phyloP scores from a whole-genome alignment of 2,113 vertebrate species.

The Erpornis zantholeuca region DNA sequence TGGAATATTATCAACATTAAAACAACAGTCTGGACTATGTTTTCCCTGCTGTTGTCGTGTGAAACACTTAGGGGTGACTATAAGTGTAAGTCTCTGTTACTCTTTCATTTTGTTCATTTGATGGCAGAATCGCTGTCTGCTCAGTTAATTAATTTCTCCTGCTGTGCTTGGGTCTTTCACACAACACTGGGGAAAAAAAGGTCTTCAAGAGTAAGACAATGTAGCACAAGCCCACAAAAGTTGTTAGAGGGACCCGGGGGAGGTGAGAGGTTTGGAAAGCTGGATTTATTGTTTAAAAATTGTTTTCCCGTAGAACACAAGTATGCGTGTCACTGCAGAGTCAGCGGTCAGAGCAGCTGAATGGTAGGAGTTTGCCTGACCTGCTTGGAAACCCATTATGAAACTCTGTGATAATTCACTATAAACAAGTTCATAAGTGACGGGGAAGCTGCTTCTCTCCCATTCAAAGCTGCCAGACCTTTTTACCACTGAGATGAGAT shows the following conservation, averaged over 20 bases:
- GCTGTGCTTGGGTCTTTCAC: neutral
- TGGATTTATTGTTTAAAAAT: neutral
- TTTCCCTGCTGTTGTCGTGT: conserved; percentile 37
- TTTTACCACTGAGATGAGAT: neutral
- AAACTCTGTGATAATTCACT: neutral
- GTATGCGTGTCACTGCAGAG: neutral
- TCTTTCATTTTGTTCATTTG: conserved; percentile 47
- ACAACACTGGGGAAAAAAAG: neutral
- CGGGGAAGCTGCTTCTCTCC: neutral
- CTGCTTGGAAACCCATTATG: neutral
- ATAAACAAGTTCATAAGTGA: neutral
- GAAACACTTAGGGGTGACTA: conserved; percentile 25
- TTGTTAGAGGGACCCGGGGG: neutral
- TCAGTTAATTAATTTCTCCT: conserved; percentile 46
- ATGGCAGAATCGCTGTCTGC: conserved; percentile 24
- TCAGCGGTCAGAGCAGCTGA: neutral
- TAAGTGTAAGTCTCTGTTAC: conserved; percentile 29
- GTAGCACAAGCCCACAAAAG: neutral
- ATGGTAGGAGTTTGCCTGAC: neutral
- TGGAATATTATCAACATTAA: conserved; percentile 53
- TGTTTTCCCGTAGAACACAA: neutral
- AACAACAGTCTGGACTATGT: conserved; percentile 46
- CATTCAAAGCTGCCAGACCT: neutral
- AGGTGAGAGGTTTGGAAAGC: neutral
- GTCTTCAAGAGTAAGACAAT: neutral